A percentile compares a stretch with the other conserved stretches of the same genome.
Conservation (phyloP, 2,113 vertebrate species). For the Halichoeres trimaculatus region DNA sequence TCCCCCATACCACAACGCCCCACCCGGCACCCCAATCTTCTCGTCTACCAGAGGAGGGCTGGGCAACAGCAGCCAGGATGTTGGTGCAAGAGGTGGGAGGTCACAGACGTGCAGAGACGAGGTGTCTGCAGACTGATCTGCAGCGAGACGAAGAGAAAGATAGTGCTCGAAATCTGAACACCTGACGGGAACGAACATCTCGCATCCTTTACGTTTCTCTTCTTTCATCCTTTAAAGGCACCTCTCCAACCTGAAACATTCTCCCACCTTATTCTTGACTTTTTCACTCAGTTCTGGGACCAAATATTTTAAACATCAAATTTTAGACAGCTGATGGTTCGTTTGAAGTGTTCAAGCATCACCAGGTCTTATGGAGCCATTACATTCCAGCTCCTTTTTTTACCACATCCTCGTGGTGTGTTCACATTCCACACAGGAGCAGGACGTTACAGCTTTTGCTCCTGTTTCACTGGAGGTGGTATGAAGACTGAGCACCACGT, state of each 20-base stretch:
- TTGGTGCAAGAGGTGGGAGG: conserved; percentile 57
- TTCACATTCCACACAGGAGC: conserved; percentile 70
- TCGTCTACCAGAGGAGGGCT: conserved; percentile 63
- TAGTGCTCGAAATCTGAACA: conserved; percentile 27
- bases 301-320: conserved; percentile 61
- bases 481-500: not conserved
- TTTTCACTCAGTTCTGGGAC: conserved; percentile 66
- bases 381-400: conserved; percentile 60
- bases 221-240: conserved; percentile 53
- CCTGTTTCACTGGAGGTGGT: conserved; percentile 12
- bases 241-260: conserved; percentile 44
- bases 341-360: conserved; percentile 28
- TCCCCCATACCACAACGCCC: conserved; percentile 44
- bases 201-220: conserved; percentile 51
- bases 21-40: conserved; percentile 70
- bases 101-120: conserved; percentile 45
- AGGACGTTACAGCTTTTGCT: conserved; percentile 40
- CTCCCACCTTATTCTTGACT: conserved; percentile 44
- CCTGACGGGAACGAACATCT: conserved; percentile 51
- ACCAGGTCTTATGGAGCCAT: conserved; percentile 43
- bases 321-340: conserved; percentile 37
- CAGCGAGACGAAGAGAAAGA: not conserved
- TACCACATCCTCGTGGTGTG: conserved; percentile 40
- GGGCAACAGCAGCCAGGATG: conserved; percentile 42
- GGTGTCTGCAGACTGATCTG: conserved; percentile 37